Conservation (phyloP, 2,113 vertebrate genomes). For the Pachyramphus minor region DNA sequence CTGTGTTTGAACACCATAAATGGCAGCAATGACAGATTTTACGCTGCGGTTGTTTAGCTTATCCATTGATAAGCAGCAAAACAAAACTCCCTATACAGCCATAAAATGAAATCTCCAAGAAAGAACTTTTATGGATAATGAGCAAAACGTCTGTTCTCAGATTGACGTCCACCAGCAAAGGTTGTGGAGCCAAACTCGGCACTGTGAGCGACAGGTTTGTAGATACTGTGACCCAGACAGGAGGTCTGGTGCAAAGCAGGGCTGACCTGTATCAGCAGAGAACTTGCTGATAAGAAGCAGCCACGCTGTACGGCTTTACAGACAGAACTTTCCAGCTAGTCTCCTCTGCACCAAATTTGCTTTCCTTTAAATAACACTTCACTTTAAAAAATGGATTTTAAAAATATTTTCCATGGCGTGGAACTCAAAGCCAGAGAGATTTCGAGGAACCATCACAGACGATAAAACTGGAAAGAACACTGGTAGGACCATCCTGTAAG, state of each 20-base stretch:
- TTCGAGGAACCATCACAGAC: not conserved
- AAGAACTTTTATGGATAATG: not conserved
- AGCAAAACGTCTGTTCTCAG: not conserved
- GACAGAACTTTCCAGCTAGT: not conserved
- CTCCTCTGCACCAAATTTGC: too few relatives aligned
- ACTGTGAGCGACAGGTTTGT: not conserved
- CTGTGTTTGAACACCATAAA: not conserved
- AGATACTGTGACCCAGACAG: not conserved
- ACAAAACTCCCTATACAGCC: not conserved
- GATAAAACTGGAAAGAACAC: not conserved
- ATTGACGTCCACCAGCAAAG: not conserved
- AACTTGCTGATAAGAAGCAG: not conserved
- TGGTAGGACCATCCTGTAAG: not conserved
- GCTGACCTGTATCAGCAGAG: not conserved
- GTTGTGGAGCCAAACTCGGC: accelerated
- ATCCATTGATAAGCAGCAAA: not conserved
- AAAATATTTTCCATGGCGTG: not conserved
- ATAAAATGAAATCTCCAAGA: not conserved
- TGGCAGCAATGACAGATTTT: not conserved
- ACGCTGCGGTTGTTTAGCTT: not conserved
- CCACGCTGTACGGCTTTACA: not conserved
- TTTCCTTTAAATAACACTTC: not conserved
- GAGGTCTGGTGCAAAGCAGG: not conserved
- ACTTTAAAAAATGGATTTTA: not conserved
- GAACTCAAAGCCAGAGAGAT: not conserved